A percentile compares a stretch with the other conserved stretches of the same genome.
Evolutionary conservation across 2,888 invertebrate species (phyloP).

Genomic region (Ganaspis brasiliensis): DNA sequence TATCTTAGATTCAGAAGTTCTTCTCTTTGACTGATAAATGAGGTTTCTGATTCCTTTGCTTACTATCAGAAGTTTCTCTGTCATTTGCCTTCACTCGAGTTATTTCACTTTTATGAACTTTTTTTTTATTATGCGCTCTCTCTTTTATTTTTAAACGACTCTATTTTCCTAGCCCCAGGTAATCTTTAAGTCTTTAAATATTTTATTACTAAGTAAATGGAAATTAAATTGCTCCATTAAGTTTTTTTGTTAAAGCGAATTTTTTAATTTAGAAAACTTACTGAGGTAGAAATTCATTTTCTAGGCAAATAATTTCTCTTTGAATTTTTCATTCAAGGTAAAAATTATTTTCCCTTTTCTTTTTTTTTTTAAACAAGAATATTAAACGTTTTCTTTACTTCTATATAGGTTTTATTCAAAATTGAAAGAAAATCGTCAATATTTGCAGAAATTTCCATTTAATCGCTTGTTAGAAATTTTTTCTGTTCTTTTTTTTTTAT

Average conservation of each 20-base stretch:
- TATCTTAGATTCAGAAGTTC: neutral
- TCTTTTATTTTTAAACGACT: neutral
- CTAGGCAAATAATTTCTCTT: too few relatives aligned
- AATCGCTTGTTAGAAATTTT: too few relatives aligned
- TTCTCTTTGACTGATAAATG: constrained; percentile 10
- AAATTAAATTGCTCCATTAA: constrained; percentile 21
- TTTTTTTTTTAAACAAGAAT: too few relatives aligned
- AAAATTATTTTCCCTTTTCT: too few relatives aligned
- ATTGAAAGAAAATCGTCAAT: too few relatives aligned
- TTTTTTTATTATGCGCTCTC: neutral
- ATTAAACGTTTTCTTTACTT: too few relatives aligned
- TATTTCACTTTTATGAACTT: constrained; percentile 30
- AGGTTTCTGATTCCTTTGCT: constrained; percentile 17
- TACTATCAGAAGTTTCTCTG: neutral
- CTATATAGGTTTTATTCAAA: too few relatives aligned
- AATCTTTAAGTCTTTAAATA: neutral
- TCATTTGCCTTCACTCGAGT: neutral
- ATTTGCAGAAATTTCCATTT: too few relatives aligned
- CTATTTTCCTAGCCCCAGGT: neutral
- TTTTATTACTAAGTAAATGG: constrained; percentile 27
- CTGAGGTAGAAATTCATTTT: neutral
- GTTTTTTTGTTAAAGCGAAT: neutral
- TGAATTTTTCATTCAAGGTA: too few relatives aligned
- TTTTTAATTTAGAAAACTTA: neutral
- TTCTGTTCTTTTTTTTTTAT: too few relatives aligned